Evolutionary conservation across 2,113 vertebrate genomes (phyloP).

Genomic region (Gasterosteus nipponicus): DNA sequence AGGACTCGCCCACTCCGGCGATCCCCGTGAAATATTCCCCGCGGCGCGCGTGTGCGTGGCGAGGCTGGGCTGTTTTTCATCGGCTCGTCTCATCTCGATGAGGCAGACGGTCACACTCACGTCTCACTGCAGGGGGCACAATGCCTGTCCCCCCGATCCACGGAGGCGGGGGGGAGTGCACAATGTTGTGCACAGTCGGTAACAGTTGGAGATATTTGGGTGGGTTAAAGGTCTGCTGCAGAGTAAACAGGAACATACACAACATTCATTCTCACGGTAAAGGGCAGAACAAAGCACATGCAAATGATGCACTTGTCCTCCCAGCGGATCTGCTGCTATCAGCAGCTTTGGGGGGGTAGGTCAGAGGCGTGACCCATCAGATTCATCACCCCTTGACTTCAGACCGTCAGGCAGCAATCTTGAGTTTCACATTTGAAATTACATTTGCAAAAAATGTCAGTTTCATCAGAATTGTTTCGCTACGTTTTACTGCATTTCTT

Average conservation of each 20-base stretch:
- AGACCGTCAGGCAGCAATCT: not conserved
- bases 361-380: constrained; percentile 7
- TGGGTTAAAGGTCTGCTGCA: constrained; percentile 13
- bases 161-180: constrained; percentile 16
- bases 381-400: constrained; percentile 7
- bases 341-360: constrained; percentile 11
- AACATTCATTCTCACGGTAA: constrained; percentile 43
- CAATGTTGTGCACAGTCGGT: constrained; percentile 7
- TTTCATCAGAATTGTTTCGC: not conserved
- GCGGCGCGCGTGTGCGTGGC: constrained; percentile 16
- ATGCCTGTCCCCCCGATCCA: constrained; percentile 26
- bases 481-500: not conserved
- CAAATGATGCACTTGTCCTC: constrained; percentile 61
- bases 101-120: constrained; percentile 70
- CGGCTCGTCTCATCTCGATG: constrained; percentile 27
- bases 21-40: constrained; percentile 41
- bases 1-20: constrained; percentile 35
- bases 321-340: constrained; percentile 57
- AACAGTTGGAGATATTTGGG: constrained; percentile 35
- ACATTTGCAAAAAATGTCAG: not conserved
- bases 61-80: constrained; percentile 28
- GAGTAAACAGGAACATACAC: constrained; percentile 55
- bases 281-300: constrained; percentile 49
- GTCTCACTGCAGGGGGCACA: constrained; percentile 47
- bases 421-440: not conserved